Percentiles rank a stretch among this genome's conserved stretches.
Conservation (phyloP, 2,888 invertebrate genomes). For the Alloplasta piceator region DNA sequence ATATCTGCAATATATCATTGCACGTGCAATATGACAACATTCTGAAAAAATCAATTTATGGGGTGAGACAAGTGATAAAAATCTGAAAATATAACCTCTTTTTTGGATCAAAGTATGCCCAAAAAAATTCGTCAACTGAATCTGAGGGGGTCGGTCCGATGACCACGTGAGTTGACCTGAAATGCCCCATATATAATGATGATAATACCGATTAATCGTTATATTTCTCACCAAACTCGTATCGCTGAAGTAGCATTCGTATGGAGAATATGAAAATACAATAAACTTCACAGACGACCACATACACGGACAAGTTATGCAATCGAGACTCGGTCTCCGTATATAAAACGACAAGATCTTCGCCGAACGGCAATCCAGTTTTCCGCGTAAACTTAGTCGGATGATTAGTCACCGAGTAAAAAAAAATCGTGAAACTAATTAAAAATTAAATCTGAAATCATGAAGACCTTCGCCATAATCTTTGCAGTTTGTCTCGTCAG, state of each 20-base stretch:
- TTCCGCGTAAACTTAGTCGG: slow-evolving; percentile 12
- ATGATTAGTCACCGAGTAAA: slow-evolving; percentile 33
- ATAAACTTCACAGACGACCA: not conserved
- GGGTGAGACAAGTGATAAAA: no score
- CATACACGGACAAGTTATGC: slow-evolving; percentile 1
- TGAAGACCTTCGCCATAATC: slow-evolving; percentile 69
- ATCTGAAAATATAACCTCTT: no score
- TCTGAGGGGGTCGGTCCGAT: no score
- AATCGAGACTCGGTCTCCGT: slow-evolving; percentile 19
- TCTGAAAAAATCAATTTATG: no score
- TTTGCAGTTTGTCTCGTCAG: slow-evolving; percentile 68
- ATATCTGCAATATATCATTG: no score
- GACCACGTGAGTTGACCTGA: no score
- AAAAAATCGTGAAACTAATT: not conserved
- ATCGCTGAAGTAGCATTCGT: slow-evolving; percentile 20
- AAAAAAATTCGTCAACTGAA: no score
- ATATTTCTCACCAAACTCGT: slow-evolving; percentile 7
- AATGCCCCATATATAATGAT: slow-evolving; percentile 9
- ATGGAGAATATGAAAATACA: not conserved
- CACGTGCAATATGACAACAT: no score
- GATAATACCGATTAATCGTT: slow-evolving; percentile 8
- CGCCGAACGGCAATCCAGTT: slow-evolving; percentile 28
- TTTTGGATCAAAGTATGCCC: no score
- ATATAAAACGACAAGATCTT: slow-evolving; percentile 49
- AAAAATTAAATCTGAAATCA: slow-evolving; percentile 56